These are phyloP conservation scores for Serripes groenlandicus DNA, from an alignment of 2,888 invertebrate species.

Conservation along the genomic window DNA sequence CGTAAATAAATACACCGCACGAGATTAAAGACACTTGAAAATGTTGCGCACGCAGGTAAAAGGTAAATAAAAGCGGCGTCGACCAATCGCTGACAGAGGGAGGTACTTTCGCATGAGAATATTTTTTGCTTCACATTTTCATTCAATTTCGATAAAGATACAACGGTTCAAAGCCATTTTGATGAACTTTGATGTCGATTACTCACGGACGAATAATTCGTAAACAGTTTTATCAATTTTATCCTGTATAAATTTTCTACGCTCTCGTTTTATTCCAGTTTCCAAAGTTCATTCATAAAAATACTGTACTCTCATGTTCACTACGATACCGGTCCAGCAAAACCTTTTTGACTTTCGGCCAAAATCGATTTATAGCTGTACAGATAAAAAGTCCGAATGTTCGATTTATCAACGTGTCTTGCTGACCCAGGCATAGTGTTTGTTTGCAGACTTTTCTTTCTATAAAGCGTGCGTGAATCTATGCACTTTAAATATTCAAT, in stretches of 20 bases:
- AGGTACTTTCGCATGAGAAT: slow-evolving; percentile 43
- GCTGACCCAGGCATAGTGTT: too few species aligned
- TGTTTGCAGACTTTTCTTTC: too few species aligned
- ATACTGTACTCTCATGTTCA: not conserved
- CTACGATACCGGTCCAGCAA: not conserved
- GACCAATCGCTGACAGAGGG: slow-evolving; percentile 48
- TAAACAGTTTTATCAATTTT: not conserved
- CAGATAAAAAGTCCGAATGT: not conserved
- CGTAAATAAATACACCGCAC: slow-evolving; percentile 44
- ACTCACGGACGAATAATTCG: not conserved
- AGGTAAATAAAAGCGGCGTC: slow-evolving; percentile 42
- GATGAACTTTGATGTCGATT: not conserved
- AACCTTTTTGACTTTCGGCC: not conserved
- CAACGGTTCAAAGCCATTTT: not conserved
- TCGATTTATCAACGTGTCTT: too few species aligned
- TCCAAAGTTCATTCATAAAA: slow-evolving; percentile 3
- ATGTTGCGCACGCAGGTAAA: slow-evolving; percentile 61
- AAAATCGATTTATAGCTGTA: not conserved
- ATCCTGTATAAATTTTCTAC: not conserved
- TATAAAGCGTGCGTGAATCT: too few species aligned
- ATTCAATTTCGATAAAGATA: not conserved
- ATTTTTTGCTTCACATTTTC: slow-evolving; percentile 22
- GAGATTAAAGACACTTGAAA: slow-evolving; percentile 34
- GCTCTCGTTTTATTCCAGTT: not conserved
- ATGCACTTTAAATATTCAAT: too few species aligned